Evolutionary conservation across 2,888 invertebrate species (phyloP).

Genomic region (Drosophila kambysellisi): DNA sequence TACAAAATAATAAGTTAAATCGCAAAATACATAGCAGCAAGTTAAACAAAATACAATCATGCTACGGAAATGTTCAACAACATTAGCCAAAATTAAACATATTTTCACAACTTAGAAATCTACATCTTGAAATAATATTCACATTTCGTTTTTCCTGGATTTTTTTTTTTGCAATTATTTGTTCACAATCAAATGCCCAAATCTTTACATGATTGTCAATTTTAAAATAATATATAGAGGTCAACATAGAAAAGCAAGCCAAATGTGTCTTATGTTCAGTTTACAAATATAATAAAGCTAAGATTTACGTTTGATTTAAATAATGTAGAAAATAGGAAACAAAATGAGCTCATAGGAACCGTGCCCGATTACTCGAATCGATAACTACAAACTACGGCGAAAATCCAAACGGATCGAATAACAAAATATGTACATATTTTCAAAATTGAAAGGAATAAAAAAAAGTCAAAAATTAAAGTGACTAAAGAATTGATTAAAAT

Average conservation of each 20-base stretch:
- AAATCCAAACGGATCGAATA: background rate
- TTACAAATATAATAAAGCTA: background rate
- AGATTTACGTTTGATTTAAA: background rate
- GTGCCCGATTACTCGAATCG: background rate
- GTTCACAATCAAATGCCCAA: background rate
- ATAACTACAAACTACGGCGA: background rate
- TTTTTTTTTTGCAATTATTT: background rate
- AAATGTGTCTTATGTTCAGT: background rate
- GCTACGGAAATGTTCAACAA: background rate
- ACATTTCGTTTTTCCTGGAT: background rate
- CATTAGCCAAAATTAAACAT: background rate
- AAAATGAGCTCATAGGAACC: background rate
- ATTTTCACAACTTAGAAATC: background rate
- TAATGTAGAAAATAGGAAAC: background rate
- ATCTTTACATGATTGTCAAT: background rate
- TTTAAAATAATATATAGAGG: background rate
- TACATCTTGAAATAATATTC: background rate
- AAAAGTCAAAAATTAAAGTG: background rate
- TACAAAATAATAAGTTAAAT: background rate
- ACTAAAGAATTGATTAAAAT: constrained; percentile 4
- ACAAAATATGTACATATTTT: constrained; percentile 7
- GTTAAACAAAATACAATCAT: background rate
- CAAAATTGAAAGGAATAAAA: background rate
- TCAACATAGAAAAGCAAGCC: background rate
- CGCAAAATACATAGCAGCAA: background rate